Evolutionary conservation across 1,140 invertebrate genomes (phyloP).

Genomic region (Macrostomum lignano): DNA sequence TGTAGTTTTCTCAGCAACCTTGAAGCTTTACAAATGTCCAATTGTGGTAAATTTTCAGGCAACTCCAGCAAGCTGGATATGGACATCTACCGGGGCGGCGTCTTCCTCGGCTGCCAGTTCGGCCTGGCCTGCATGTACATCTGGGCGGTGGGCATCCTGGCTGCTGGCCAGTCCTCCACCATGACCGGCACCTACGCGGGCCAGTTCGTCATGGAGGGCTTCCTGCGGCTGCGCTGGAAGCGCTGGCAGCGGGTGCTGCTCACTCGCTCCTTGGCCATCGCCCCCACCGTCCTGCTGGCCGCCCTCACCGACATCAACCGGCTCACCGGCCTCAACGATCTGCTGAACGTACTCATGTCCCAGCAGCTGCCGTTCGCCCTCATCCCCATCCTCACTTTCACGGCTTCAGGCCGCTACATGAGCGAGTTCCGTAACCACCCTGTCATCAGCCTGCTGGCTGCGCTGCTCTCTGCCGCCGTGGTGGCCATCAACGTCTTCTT

Average conservation of each 20-base stretch:
- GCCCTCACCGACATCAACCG: slow-evolving; percentile 40
- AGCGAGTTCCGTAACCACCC: too few species aligned
- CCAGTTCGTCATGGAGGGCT: slow-evolving; percentile 42
- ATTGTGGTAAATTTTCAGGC: too few species aligned
- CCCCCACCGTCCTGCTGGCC: slow-evolving; percentile 55
- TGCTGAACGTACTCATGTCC: slow-evolving; percentile 63
- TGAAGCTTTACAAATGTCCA: background rate
- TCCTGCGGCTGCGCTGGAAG: slow-evolving; percentile 56
- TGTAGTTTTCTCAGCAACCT: slow-evolving; percentile 5
- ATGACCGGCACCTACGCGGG: slow-evolving; percentile 35
- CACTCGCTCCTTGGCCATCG: slow-evolving; percentile 55
- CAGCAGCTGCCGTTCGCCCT: slow-evolving; percentile 41
- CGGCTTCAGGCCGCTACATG: slow-evolving; percentile 48
- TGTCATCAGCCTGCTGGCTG: too few species aligned
- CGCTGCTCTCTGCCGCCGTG: too few species aligned
- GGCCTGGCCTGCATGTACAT: slow-evolving; percentile 51
- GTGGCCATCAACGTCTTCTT: too few species aligned
- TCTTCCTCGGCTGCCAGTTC: slow-evolving; percentile 54
- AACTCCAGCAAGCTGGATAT: slow-evolving; percentile 1
- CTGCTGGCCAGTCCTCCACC: slow-evolving; percentile 60
- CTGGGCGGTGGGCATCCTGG: slow-evolving; percentile 61
- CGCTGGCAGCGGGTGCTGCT: slow-evolving; percentile 59
- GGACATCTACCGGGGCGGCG: too few species aligned
- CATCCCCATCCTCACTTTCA: slow-evolving; percentile 58
- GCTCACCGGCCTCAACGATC: slow-evolving; percentile 53